Base-by-base conservation (phyloP, 2,888 invertebrate species). In the Epinotia brunnichana region DNA sequence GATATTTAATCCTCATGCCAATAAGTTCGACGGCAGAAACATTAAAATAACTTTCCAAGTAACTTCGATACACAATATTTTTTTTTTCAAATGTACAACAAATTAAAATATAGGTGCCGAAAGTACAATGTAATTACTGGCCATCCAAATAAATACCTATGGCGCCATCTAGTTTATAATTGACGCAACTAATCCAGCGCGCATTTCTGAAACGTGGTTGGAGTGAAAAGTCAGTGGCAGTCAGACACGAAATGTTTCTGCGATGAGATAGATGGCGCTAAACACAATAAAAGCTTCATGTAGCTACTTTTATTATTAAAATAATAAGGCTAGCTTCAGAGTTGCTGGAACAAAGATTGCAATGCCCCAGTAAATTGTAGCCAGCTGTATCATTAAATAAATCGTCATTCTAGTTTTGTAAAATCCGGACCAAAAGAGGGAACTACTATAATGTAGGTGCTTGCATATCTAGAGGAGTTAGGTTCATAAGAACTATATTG, bases 221-320 rank as follows among this genome's bases (percentile, higher is more conserved):
- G 3, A 29, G 11, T n/a, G 54, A 15, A 19, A 29, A 62, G 61
- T 0, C 24, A 9, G 54, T 54, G 61, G n/a, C 54, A 24, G n/a
- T n/a, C 29, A 53, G 39, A 11, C 17, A 44, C 9, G 41, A 3
- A 29, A 54, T 69, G 54, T 69, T 9, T 17, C 21, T 21, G 19
- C 9, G 17, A 44, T 0, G n/a, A 5, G 11, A 54, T 17, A 69
- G 69, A 69, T 69, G 69, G 41, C 69, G 69, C 17, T 35, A 19
- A 59, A 68, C 3, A 35, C 13, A 64, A 13, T 39, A 39, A 11
- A 17, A 17, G 1, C 53, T 62, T 11, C 24, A 9, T 41, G 0
- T 35, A 35, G 2, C 7, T 35, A 35, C 9, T 24, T 35, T 35
- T n/a, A n/a, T 35, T 35, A 35, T 35, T 35, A n/a, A n/a, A n/a